Base-by-base conservation (phyloP, 2,888 invertebrate species). In the Craniophora ligustri region DNA sequence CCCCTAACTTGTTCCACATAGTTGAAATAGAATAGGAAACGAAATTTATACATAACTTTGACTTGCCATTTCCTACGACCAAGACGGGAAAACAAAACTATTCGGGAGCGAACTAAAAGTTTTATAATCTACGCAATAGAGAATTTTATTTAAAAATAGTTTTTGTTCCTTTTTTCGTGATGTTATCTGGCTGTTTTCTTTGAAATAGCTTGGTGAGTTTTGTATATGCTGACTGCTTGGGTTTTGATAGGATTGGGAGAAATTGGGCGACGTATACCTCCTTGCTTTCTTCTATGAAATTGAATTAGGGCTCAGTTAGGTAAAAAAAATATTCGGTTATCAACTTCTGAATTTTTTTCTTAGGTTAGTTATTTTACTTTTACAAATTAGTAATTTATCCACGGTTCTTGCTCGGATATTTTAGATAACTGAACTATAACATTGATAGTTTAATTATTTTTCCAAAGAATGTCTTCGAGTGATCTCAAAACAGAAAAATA, bases 71-170 rank as follows among this genome's bases (percentile, higher is more conserved):
- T 62, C 49, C 55, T 45, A 40, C 26, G 35, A 39, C 42, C 13
- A 21, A 42, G 15, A 60, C 38, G 51, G 44, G 39, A 60, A 67
- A 69, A 69, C 68, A 67, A 59, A 62, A 56, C 60, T 59, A 67
- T 69, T 68, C 60, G 46, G 49, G 21, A 45, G 16, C 44, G 36
- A 11, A 39, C 35, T 15, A 10, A 60, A 59, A 63, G 48, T 67
- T 72, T 53, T 60, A 63, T 63, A 63, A 69, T 72, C 44, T 50
- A 39, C 47, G 32, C 15, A 45, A 56, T 41, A 42, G 40, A 50
- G 35, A 39, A 41, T 55, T 66, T 69, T 45, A 46, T 72, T 72
- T 56, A 46, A 67, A 67, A 70, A 57, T 70, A 19, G 34, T 21
- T 57, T 40, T 64, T 36, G 39, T 35, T 49, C 11, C 13, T 35